Conservation (phyloP, 1,140 invertebrate genomes). For the Melanaphis sacchari region DNA sequence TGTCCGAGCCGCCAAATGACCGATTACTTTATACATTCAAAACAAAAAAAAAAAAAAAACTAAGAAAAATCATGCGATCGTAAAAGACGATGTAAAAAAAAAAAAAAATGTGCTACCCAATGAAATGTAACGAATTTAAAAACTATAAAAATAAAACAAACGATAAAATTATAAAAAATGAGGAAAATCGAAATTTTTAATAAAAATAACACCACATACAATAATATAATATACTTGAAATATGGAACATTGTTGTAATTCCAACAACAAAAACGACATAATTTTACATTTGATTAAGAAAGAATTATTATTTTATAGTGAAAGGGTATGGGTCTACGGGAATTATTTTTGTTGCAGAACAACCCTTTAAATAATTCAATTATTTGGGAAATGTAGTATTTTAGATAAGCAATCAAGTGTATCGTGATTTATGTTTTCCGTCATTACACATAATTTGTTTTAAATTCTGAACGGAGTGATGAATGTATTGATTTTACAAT, state of each 20-base stretch:
- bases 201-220: not conserved
- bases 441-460: too few species aligned
- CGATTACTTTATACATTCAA: not conserved
- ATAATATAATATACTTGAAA: not conserved
- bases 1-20: not conserved
- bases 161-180: not conserved
- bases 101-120: not conserved
- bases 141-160: slow-evolving; percentile 3
- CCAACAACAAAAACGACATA: not conserved
- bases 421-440: too few species aligned
- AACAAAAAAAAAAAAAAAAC: not conserved
- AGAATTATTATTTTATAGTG: not conserved
- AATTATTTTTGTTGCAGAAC: not conserved
- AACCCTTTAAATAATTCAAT: not conserved
- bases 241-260: not conserved
- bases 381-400: too few species aligned
- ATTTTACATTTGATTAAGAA: not conserved
- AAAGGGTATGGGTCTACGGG: too few species aligned
- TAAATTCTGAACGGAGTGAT: too few species aligned
- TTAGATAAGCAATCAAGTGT: too few species aligned
- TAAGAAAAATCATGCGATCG: not conserved
- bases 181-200: not conserved
- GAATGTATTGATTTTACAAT: too few species aligned
- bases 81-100: not conserved
- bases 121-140: slow-evolving; percentile 5